phyloP scores from a whole-genome alignment of 2,113 vertebrate genomes.

The Odontesthes bonariensis region DNA sequence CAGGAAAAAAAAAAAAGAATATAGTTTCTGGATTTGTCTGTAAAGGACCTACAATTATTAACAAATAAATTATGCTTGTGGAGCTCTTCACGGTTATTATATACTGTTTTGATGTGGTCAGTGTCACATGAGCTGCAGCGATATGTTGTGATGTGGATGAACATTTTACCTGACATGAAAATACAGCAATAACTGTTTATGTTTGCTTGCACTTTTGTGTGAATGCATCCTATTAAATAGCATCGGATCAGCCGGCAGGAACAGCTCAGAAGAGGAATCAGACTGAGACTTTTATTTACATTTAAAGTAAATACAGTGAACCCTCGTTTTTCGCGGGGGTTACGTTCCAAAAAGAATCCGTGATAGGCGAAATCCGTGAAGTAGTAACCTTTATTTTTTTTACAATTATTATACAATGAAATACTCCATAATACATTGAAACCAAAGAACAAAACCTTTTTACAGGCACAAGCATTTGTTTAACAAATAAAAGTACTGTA shows the following conservation, averaged over 20 bases:
- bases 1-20: not conserved
- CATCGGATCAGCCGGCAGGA: conserved; percentile 39
- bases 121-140: not conserved
- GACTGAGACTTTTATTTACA: conserved; percentile 32
- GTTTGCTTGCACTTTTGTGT: not conserved
- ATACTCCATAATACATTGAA: too few relatives aligned
- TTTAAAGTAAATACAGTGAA: conserved; percentile 21
- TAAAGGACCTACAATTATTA: not conserved
- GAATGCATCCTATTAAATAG: conserved; percentile 38
- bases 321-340: too few relatives aligned
- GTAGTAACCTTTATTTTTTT: too few relatives aligned
- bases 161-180: not conserved
- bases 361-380: too few relatives aligned
- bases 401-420: too few relatives aligned
- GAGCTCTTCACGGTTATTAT: not conserved
- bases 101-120: not conserved
- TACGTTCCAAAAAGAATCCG: too few relatives aligned
- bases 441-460: too few relatives aligned
- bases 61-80: not conserved
- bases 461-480: too few relatives aligned
- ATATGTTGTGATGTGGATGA: not conserved
- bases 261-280: conserved; percentile 56
- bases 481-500: too few relatives aligned
- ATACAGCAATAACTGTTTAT: too few relatives aligned
- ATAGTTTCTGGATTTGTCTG: not conserved